phyloP scores from a whole-genome alignment of 2,113 vertebrate species.

The Smithornis capensis region DNA sequence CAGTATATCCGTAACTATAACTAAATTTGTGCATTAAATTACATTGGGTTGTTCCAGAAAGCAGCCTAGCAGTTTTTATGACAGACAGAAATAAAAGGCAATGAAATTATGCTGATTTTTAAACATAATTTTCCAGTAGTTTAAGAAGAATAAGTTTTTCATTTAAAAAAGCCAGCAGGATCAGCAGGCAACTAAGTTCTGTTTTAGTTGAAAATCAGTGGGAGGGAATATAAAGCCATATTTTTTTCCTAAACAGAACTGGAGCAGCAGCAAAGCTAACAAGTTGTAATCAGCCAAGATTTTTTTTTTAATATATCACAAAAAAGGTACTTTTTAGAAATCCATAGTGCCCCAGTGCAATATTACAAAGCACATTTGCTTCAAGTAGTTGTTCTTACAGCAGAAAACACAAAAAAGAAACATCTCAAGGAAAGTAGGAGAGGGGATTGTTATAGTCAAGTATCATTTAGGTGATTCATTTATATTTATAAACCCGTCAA shows the following conservation, averaged over 20 bases:
- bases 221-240: constrained; percentile 77
- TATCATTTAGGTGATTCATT: background rate
- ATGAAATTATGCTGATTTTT: constrained; percentile 81
- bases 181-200: constrained; percentile 81
- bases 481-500: background rate
- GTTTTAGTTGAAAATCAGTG: constrained; percentile 83
- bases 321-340: constrained; percentile 50
- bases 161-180: constrained; percentile 81
- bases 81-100: constrained; percentile 74
- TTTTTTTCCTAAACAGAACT: constrained; percentile 73
- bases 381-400: constrained; percentile 9
- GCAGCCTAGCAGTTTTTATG: constrained; percentile 62
- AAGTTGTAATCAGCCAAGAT: constrained; percentile 70
- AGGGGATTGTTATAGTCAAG: background rate
- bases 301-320: constrained; percentile 19
- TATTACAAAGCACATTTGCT: constrained; percentile 18
- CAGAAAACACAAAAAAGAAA: background rate
- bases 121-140: constrained; percentile 84
- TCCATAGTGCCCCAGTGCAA: background rate
- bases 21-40: constrained; percentile 55
- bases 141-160: constrained; percentile 83
- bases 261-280: constrained; percentile 74
- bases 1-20: constrained; percentile 63
- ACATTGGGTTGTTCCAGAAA: constrained; percentile 45
- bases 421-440: background rate